phyloP scores from a whole-genome alignment of 2,888 invertebrate species.

The Epirrita christyi region DNA sequence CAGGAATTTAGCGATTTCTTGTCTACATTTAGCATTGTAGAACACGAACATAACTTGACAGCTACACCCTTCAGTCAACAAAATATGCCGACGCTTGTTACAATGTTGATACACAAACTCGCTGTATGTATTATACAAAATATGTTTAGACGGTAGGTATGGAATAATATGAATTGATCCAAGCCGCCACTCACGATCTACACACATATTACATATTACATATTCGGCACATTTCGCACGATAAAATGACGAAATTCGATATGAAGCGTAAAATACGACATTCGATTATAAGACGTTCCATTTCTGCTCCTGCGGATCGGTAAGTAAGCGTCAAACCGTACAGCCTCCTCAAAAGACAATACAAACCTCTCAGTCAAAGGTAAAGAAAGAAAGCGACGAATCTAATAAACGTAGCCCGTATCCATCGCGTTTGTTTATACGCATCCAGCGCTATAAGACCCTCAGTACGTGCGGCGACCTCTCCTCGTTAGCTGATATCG shows the following conservation, averaged over 20 bases:
- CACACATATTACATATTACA: not conserved
- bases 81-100: not conserved
- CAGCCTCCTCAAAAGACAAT: slow-evolving; percentile 74
- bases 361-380: slow-evolving; percentile 75
- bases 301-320: slow-evolving; percentile 52
- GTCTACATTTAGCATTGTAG: no score
- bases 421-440: slow-evolving; percentile 77
- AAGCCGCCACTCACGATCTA: slow-evolving; percentile 21
- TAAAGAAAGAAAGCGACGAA: slow-evolving; percentile 80
- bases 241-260: slow-evolving; percentile 44
- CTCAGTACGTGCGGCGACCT: slow-evolving; percentile 49
- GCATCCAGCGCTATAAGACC: slow-evolving; percentile 66
- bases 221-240: slow-evolving; percentile 26
- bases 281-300: slow-evolving; percentile 55
- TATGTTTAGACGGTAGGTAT: slow-evolving; percentile 30
- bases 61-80: not conserved
- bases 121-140: slow-evolving; percentile 35
- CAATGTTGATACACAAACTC: slow-evolving; percentile 3
- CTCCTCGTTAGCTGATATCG: slow-evolving; percentile 58
- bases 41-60: no score
- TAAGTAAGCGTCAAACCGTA: slow-evolving; percentile 67
- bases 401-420: slow-evolving; percentile 79
- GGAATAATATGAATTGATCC: slow-evolving; percentile 23
- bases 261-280: slow-evolving; percentile 48
- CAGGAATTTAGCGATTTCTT: no score